Conservation (phyloP, 2,888 invertebrate genomes). For the Torymus tubicola region DNA sequence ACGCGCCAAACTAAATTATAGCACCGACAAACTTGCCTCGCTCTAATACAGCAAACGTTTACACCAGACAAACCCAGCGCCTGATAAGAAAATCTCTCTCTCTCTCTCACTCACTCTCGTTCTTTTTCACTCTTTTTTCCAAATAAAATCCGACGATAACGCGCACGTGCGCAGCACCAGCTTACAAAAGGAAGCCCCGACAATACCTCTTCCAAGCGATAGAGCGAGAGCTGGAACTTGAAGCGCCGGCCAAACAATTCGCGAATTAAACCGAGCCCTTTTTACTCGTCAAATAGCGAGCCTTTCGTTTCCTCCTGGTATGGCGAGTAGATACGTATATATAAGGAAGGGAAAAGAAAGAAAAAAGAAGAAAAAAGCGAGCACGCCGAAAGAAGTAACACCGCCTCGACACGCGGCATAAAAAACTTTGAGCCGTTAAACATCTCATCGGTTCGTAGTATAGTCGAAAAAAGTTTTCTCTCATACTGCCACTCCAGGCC, state of each 20-base stretch:
- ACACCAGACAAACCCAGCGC: neutral
- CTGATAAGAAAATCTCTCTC: neutral
- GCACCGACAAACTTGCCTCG: neutral
- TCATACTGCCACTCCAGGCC: neutral
- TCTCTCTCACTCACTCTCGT: no score
- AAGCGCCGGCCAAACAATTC: neutral
- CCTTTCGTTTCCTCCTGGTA: neutral
- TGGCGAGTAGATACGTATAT: neutral
- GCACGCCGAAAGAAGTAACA: neutral
- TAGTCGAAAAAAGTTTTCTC: slow-evolving; percentile 31
- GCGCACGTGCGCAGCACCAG: no score
- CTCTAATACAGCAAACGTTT: neutral
- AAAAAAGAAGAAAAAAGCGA: no score
- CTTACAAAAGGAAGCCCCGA: no score
- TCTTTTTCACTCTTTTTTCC: no score
- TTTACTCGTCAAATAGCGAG: neutral
- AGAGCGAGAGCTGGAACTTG: no score
- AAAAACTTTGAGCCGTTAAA: slow-evolving; percentile 44
- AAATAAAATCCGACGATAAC: no score
- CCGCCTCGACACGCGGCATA: neutral
- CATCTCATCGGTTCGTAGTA: slow-evolving; percentile 23
- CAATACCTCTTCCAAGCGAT: no score
- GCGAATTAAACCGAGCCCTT: slow-evolving; percentile 3
- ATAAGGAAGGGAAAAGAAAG: no score
- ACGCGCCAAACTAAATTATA: neutral